Evolutionary conservation across 2,113 vertebrate genomes (phyloP), one percentile per base, ranked within the genome.

Genomic region (Amphiprion percula): DNA sequence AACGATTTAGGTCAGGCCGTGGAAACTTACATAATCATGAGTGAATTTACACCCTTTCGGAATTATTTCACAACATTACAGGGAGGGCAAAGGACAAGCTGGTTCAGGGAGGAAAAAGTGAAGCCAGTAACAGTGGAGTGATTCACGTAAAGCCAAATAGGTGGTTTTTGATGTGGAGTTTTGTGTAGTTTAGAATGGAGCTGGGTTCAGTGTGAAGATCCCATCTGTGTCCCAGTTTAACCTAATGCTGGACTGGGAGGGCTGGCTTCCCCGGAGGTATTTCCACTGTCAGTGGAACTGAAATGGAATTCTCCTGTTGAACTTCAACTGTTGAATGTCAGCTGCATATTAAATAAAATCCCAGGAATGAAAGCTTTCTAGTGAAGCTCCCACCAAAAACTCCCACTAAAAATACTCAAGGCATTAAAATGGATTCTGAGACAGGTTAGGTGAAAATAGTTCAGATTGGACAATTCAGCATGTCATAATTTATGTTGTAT

Each of bases 121-220:
- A 75, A 79, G 66, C 58, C 30, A 69, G 67, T 64, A 77, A 91
- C 86, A 92, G 80, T 80, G 74, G 60, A 80, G 76, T 26, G 71
- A 90, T 90, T 92, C 86, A 87, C 62, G 0, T 21, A 1, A 55
- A 63, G 86, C 86, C 87, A 90, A 88, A 74, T 14, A 56, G 46
- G 73, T 53, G 75, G 68, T 85, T 85, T 80, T 73, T 80, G 74
- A 81, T 73, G 64, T 74, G 64, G 72, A 73, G 63, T 84, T 87
- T 82, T 90, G 83, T 79, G 69, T 62, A 16, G 53, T 74, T 84
- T 63, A 74, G 63, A 83, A 80, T 39, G 68, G 63, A 58, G 50
- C 63, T 50, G 73, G 73, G 69, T 70, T 28, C 37, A 0, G 58
- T 58, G 70, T 56, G 26, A 72, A 52, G 73, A 77, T 80, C 60